These are phyloP conservation scores for Macroglossus sobrinus DNA, from an alignment of 2,113 vertebrate species.

Conservation along the genomic window DNA sequence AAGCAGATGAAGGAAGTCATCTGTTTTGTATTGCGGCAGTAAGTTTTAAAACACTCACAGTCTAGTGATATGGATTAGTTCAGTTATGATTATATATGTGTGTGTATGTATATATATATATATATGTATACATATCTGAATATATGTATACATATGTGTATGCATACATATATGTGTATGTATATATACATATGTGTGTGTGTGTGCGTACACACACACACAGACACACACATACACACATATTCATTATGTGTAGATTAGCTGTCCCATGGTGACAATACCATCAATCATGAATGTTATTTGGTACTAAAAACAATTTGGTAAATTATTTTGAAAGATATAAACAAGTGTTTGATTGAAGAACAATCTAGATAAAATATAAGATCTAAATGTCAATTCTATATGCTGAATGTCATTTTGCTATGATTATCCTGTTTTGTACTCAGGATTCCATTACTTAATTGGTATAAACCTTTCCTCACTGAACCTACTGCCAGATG, in stretches of 20 bases:
- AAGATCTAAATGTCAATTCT: neutral
- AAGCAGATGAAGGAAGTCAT: constrained; percentile 59
- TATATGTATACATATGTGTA: too few species aligned
- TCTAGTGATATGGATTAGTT: constrained; percentile 50
- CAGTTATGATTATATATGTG: constrained; percentile 50
- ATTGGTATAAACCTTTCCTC: neutral
- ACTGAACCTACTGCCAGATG: neutral
- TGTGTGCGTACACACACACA: too few species aligned
- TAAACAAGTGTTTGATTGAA: neutral
- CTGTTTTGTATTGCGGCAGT: constrained; percentile 56
- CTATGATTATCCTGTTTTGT: neutral
- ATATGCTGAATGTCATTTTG: neutral
- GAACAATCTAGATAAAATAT: neutral
- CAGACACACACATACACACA: constrained; percentile 25
- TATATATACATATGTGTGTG: too few species aligned
- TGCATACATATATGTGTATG: too few species aligned
- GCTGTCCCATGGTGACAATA: constrained; percentile 60
- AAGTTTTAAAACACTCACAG: constrained; percentile 63
- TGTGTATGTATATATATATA: too few species aligned
- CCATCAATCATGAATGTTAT: constrained; percentile 41
- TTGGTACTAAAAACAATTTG: neutral
- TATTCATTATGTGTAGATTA: constrained; percentile 66
- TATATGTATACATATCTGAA: too few species aligned
- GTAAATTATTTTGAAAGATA: neutral
- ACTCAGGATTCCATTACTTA: neutral